These are phyloP conservation scores for Poecile atricapillus DNA, from an alignment of 2,113 vertebrate species.

Conservation along the genomic window DNA sequence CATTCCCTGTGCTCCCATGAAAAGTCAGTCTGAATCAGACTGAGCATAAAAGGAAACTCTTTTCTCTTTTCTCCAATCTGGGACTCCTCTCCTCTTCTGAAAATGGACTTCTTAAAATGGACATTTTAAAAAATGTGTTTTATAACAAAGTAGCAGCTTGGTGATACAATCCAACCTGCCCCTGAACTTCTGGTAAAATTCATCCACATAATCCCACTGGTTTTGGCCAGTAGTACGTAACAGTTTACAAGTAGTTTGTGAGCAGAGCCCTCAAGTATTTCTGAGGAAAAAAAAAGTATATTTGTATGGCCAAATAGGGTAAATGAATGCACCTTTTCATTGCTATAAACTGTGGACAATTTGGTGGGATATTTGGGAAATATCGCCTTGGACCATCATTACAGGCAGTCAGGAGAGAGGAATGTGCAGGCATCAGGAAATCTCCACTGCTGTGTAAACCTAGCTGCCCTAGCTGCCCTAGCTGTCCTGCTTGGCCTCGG, in stretches of 20 bases:
- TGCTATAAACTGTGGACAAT: background rate
- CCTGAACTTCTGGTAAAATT: background rate
- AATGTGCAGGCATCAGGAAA: background rate
- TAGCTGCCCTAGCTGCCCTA: background rate
- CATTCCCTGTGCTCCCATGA: background rate
- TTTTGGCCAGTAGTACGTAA: background rate
- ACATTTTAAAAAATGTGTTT: background rate
- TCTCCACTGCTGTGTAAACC: background rate
- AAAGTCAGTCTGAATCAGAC: background rate
- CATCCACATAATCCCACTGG: fast-evolving
- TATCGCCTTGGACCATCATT: fast-evolving
- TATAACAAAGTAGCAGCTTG: background rate
- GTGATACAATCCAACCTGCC: background rate
- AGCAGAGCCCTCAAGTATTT: background rate
- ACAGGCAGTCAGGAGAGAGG: background rate
- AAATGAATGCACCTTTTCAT: background rate
- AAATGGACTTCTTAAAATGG: background rate
- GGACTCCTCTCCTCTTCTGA: background rate
- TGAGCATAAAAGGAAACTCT: background rate
- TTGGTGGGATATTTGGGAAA: background rate
- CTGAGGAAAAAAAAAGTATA: background rate
- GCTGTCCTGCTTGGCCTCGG: background rate
- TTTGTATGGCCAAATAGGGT: background rate
- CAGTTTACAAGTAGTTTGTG: background rate
- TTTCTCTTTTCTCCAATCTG: background rate